These are phyloP conservation scores for Hypolimnas misippus DNA, from an alignment of 2,888 invertebrate species.

Conservation along the genomic window DNA sequence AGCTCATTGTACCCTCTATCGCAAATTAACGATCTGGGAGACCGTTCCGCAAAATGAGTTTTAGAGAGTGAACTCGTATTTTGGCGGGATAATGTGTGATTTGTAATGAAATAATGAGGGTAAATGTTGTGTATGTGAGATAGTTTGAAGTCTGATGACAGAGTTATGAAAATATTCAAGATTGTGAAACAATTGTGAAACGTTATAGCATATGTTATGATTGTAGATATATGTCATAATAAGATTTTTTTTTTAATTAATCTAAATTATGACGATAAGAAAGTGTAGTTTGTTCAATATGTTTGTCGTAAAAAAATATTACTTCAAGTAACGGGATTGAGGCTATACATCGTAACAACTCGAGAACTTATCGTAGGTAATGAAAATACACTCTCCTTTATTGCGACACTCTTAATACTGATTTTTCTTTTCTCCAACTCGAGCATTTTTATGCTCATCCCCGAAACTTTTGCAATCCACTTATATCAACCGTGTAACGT, in stretches of 20 bases:
- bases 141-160: slow-evolving; percentile 13
- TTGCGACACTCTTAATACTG: slow-evolving; percentile 75
- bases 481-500: slow-evolving; percentile 82
- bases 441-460: slow-evolving; percentile 81
- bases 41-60: slow-evolving; percentile 49
- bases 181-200: neutral
- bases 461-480: slow-evolving; percentile 82
- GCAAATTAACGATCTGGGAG: slow-evolving; percentile 62
- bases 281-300: too few species aligned
- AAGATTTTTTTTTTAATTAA: too few species aligned
- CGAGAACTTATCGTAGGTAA: slow-evolving; percentile 62
- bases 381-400: slow-evolving; percentile 72
- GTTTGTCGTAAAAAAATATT: too few species aligned
- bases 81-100: slow-evolving; percentile 39
- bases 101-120: slow-evolving; percentile 38
- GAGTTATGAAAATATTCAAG: slow-evolving; percentile 9
- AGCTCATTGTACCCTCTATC: slow-evolving; percentile 55
- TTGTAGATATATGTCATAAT: too few species aligned
- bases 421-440: slow-evolving; percentile 70
- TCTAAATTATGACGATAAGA: too few species aligned
- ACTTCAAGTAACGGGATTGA: slow-evolving; percentile 16
- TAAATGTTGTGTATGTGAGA: slow-evolving; percentile 4
- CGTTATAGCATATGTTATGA: neutral
- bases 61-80: slow-evolving; percentile 43
- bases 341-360: slow-evolving; percentile 45